Percentiles rank a stretch among this genome's conserved stretches.
Conservation (phyloP, 2,113 vertebrate species). For the Larimichthys crocea region DNA sequence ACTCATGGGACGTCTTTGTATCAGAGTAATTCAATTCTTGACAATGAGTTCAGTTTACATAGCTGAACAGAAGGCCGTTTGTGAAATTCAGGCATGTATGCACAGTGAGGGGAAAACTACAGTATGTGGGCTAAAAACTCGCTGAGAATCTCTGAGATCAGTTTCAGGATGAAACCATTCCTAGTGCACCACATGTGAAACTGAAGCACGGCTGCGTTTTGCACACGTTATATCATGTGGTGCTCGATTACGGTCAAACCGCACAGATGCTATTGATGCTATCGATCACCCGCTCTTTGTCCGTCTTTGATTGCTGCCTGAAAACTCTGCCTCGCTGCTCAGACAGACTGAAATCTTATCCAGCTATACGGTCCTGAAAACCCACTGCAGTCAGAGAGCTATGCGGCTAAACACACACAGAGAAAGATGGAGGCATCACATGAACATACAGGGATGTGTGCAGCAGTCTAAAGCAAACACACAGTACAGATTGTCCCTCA, state of each 20-base stretch:
- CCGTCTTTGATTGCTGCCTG: background rate
- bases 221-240: background rate
- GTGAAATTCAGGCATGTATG: background rate
- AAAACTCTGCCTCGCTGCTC: background rate
- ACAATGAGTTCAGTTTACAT: background rate
- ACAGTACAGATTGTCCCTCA: background rate
- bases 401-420: background rate
- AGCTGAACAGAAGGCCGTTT: background rate
- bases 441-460: slow-evolving; percentile 10
- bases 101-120: background rate
- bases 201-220: background rate
- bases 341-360: background rate
- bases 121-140: background rate
- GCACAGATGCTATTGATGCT: background rate
- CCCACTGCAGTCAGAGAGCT: background rate
- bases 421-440: background rate
- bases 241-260: background rate
- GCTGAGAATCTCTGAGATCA: background rate
- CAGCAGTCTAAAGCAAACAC: slow-evolving; percentile 9
- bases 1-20: background rate
- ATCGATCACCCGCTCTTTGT: slow-evolving; percentile 2
- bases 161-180: background rate
- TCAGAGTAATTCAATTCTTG: background rate
- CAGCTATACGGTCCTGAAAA: background rate
- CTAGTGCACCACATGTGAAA: background rate